Evolutionary conservation across 2,888 invertebrate species (phyloP), one percentile per base, ranked within the genome.

Genomic region (Cephus pygmeus): DNA sequence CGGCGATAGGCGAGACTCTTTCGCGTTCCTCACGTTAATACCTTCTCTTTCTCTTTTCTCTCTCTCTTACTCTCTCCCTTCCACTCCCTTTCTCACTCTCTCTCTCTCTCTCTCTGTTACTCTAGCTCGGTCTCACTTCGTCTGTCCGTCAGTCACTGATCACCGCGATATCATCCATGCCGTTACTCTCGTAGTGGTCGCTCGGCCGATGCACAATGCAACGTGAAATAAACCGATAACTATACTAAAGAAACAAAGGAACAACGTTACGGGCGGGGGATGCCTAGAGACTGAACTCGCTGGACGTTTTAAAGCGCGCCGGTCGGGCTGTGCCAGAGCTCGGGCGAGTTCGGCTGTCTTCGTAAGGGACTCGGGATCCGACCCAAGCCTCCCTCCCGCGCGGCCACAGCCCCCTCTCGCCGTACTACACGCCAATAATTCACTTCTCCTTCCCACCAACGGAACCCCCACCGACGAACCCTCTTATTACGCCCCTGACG

Each of bases 171-270:
- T 40, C 40, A 40, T 40, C 40, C 40, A 40, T 40, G 40, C 40
- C 40, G 40, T 40, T 40, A 40, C 40, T 40, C 40, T 40, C 40
- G 40, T 40, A 40, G 40, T 40, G 40, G 40, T 40, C 40, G 40
- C 6, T 40, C 40, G 40, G 40, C 40, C 40, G 40, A 40, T 40
- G 40, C 40, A 40, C 40, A 40, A 40, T 40, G 40, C 40, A 40
- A 40, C 40, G 40, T 40, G 40, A 69, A 69, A 69, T 69, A 69
- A 69, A 69, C 69, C 81, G 81, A 82, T 77, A 85, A 88, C 88
- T 88, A 89, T 82, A 89, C 89, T 89, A 89, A 88, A 85, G 84
- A 89, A 89, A 89, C 87, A 88, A 87, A 87, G 87, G 69, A 69
- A 69, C 69, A 69, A 69, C 69, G 69, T 69, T 69, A 69, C 88